Base-by-base conservation (phyloP, 2,113 vertebrate genomes). In the Anguilla japonica region DNA sequence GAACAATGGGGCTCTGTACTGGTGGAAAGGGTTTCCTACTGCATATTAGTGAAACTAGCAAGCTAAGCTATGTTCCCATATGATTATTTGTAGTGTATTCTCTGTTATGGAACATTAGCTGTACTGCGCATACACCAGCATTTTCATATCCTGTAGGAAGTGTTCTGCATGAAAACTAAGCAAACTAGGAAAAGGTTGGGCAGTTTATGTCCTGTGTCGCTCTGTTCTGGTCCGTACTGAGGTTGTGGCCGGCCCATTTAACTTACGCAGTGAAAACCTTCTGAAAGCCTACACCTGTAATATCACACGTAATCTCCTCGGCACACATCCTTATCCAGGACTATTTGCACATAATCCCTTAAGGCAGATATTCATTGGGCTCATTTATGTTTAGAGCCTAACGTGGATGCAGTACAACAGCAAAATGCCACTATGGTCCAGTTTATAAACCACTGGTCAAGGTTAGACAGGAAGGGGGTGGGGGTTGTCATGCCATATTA, bases 1-100 rank as follows among this genome's bases (percentile, higher is more conserved):
- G 22, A 90, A 87, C 82, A 85, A 57, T 88, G 89, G 43, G 80
- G 84, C 79, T 85, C 80, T 57, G 50, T 84, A n/a, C 81, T 15
- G 29, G 14, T 79, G 75, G 8, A 40, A 46, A 82, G 41, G 43
- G 16, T 46, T 2, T 41, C 43, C 41, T 8, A 9, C 26, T 82
- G 43, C n/a, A 34, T 82, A n/a, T 29, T 75, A 34, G 20, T 29
- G 71, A 29, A n/a, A n/a, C 5, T 8, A 75, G n/a, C 71, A 75
- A 75, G 9, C 9, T 7, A 75, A 71, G 3, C n/a, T 22, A 13
- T n/a, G 26, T 75, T 7, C 71, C 26, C n/a, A 34, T n/a, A n/a
- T 75, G 71, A 75, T 29, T 75, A 29, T 75, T 75, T 75, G 26
- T 13, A 5, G 9, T 75, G 8, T 29, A 67, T 67, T 67, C 5